These are phyloP conservation scores for Leucophora obtusa DNA, from an alignment of 2,888 invertebrate species.

Conservation along the genomic window DNA sequence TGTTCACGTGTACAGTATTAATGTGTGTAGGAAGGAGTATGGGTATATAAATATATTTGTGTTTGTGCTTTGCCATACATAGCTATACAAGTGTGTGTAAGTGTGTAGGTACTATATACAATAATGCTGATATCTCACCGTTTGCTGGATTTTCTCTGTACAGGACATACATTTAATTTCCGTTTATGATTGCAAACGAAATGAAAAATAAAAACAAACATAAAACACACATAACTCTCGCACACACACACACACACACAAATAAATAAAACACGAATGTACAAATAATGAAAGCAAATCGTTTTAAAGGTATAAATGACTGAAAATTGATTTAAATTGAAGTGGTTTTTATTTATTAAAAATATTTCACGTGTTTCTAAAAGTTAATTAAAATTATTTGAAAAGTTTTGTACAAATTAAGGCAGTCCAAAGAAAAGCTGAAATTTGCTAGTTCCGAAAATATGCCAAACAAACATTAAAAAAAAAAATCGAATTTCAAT, in stretches of 20 bases:
- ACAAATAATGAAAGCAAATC: slow-evolving; percentile 37
- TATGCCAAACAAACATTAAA: too few species aligned
- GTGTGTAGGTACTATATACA: slow-evolving; percentile 11
- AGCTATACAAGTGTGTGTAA: background rate
- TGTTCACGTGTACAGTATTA: slow-evolving; percentile 50
- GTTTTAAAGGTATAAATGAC: slow-evolving; percentile 22
- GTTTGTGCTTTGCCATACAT: background rate
- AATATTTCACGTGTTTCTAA: slow-evolving; percentile 1
- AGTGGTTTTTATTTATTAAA: slow-evolving; percentile 33
- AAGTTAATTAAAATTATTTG: slow-evolving; percentile 14
- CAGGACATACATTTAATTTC: slow-evolving; percentile 65
- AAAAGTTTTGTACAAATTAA: too few species aligned
- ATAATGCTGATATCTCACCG: slow-evolving; percentile 47
- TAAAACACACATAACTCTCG: background rate
- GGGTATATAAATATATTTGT: background rate
- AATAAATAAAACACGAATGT: slow-evolving; percentile 27
- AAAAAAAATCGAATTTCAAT: too few species aligned
- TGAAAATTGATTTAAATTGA: slow-evolving; percentile 26
- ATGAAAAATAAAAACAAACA: slow-evolving; percentile 8
- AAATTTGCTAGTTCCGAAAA: too few species aligned
- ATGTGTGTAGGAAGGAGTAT: background rate
- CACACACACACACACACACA: background rate
- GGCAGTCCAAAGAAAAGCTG: too few species aligned
- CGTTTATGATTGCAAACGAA: slow-evolving; percentile 55
- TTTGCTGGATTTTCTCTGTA: slow-evolving; percentile 56